Evolutionary conservation across 2,888 invertebrate genomes (phyloP), one percentile per base, ranked within the genome.

Genomic region (Acheta domesticus): DNA sequence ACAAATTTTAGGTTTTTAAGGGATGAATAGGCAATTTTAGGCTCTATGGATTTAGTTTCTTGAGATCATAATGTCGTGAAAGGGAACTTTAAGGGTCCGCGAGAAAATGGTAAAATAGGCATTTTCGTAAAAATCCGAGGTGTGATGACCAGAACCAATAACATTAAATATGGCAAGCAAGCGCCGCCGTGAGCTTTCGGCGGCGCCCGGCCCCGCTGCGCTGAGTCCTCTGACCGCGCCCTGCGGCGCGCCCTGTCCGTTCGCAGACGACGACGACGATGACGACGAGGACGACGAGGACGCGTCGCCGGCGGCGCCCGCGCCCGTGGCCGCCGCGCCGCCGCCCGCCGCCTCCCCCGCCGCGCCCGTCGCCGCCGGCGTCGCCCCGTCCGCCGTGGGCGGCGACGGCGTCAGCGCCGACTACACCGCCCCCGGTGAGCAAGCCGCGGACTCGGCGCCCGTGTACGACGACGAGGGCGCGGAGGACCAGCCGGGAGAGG

Each of bases 211-310:
- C 23, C 23, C 23, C 23, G 23, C 23, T 2, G 23, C 23, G 23
- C 23, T 23, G 36, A 36, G 36, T 8, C 5, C 8, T 8, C 36
- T 36, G 36, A 36, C 8, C 36, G 36, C 36, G 36, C 36, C 36
- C 8, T 36, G 36, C 36, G 36, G 62, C 8, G 62, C 62, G 62
- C 16, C 16, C 62, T 3, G 14, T 62, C 62, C 62, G 62, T 62
- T 36, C 12, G 77, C 78, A 79, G 91, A 90, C 80, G 90, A 92
- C 77, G 92, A 93, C 80, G 90, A 90, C 77, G 90, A 89, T 76
- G 36, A 36, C 36, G 36, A 88, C 78, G 89, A 89, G 14, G 88
- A 89, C 77, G 91, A 89, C 75, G 87, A 87, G 12, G 86, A 86
- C 49, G 62, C 62, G 8, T 88, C 88, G 0, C 85, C 84, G 0